Evolutionary conservation across 2,888 invertebrate species (phyloP).

Genomic region (Drosophila sordidula): DNA sequence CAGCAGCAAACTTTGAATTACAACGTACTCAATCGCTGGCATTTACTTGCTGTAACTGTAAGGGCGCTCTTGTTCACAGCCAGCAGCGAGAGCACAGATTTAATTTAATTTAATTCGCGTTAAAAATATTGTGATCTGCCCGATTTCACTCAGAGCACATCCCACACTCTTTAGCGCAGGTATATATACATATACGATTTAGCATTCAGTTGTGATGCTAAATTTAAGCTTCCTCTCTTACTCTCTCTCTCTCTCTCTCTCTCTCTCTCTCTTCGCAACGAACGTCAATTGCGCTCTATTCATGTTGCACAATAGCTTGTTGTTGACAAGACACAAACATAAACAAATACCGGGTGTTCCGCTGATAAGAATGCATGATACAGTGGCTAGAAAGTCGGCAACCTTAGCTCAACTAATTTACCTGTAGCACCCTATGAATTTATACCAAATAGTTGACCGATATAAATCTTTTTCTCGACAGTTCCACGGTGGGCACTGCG

Average conservation of each 20-base stretch:
- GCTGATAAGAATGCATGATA: slow-evolving; percentile 2
- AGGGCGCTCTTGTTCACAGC: neutral
- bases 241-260: neutral
- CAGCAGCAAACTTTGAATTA: neutral
- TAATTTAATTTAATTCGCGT: slow-evolving; percentile 28
- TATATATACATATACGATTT: neutral
- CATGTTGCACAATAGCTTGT: slow-evolving; percentile 21
- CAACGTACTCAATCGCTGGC: neutral
- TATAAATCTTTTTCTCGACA: slow-evolving; percentile 85
- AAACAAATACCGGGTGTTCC: slow-evolving; percentile 45
- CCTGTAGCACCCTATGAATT: slow-evolving; percentile 18
- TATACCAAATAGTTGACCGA: neutral
- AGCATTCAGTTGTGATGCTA: slow-evolving; percentile 20
- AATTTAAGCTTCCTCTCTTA: slow-evolving; percentile 12
- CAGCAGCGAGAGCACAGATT: slow-evolving; percentile 13
- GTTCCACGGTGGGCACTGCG: slow-evolving; percentile 92
- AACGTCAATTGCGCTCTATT: slow-evolving; percentile 8
- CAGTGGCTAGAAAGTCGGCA: neutral
- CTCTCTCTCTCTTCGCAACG: slow-evolving; percentile 2
- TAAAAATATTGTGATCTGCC: slow-evolving; percentile 36
- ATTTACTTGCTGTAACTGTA: slow-evolving; percentile 4
- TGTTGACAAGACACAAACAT: slow-evolving; percentile 32
- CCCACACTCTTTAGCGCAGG: slow-evolving; percentile 16
- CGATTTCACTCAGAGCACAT: slow-evolving; percentile 18
- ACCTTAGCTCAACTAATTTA: neutral